Conservation (phyloP, 2,888 invertebrate species). For the Chalcis sispes region DNA sequence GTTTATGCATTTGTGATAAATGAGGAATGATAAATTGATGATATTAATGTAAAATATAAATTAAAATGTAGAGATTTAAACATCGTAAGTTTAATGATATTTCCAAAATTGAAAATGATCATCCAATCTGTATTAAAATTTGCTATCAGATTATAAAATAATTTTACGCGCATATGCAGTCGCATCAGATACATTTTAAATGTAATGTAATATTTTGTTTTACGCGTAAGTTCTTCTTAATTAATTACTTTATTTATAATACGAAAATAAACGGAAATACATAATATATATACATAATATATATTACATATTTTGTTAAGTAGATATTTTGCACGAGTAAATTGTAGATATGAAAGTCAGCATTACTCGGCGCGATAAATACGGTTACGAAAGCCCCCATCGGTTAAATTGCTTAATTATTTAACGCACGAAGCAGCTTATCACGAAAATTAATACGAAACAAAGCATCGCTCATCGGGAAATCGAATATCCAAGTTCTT, state of each 20-base stretch:
- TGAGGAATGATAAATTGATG: neutral
- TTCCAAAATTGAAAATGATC: constrained; percentile 32
- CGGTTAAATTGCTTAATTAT: constrained; percentile 2
- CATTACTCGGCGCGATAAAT: neutral
- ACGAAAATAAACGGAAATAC: neutral
- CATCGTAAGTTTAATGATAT: constrained; percentile 23
- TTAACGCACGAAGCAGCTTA: neutral
- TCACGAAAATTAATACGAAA: constrained; percentile 16
- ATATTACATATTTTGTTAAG: neutral
- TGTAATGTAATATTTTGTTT: neutral
- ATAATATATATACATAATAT: too few species aligned
- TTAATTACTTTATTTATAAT: neutral
- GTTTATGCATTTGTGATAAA: neutral
- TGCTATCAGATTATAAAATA: neutral
- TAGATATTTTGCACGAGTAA: too few species aligned
- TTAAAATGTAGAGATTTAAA: constrained; percentile 22
- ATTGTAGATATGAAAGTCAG: too few species aligned
- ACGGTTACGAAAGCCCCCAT: constrained; percentile 21
- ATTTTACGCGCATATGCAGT: neutral
- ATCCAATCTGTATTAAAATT: neutral
- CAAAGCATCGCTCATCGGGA: constrained; percentile 1
- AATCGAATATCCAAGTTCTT: constrained; percentile 36
- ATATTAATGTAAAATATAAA: constrained; percentile 13
- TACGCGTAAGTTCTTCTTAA: neutral
- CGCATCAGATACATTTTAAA: neutral